Evolutionary conservation across 2,797 vertebrate genomes (phyloP).

Genomic region (Sitta carolinensis): DNA sequence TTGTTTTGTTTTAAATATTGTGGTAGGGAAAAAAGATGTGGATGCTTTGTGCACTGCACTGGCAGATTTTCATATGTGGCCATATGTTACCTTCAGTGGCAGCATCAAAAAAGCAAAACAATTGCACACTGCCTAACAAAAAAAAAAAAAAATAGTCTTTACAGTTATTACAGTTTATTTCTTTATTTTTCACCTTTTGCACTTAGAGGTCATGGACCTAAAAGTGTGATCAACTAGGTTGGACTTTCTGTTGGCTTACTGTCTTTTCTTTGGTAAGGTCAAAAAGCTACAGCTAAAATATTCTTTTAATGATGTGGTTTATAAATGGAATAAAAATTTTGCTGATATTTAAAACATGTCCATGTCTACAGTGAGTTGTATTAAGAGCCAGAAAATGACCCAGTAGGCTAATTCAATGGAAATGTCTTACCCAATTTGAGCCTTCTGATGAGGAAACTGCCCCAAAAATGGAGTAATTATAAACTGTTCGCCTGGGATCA

Average conservation of each 20-base stretch:
- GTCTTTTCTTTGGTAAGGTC: neutral
- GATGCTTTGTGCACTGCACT: neutral
- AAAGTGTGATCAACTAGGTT: rapidly evolving
- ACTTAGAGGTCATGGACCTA: neutral
- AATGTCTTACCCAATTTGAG: neutral
- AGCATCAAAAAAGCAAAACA: neutral
- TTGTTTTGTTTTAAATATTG: conserved; percentile 11
- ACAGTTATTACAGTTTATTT: neutral
- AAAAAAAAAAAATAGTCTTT: neutral
- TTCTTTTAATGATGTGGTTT: neutral
- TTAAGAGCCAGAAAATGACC: neutral
- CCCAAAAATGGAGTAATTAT: neutral
- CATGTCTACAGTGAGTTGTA: neutral
- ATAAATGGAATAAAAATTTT: neutral
- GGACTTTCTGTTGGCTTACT: neutral
- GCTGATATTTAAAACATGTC: neutral
- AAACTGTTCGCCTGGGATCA: neutral
- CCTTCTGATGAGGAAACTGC: neutral
- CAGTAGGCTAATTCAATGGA: neutral
- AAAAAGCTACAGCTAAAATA: neutral
- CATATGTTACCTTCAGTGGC: neutral
- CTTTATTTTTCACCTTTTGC: neutral
- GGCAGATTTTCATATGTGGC: neutral
- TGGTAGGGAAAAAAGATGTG: neutral
- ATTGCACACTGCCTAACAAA: neutral